These are phyloP conservation scores for Enoplosus armatus DNA, from an alignment of 2,797 vertebrate species.

Conservation along the genomic window DNA sequence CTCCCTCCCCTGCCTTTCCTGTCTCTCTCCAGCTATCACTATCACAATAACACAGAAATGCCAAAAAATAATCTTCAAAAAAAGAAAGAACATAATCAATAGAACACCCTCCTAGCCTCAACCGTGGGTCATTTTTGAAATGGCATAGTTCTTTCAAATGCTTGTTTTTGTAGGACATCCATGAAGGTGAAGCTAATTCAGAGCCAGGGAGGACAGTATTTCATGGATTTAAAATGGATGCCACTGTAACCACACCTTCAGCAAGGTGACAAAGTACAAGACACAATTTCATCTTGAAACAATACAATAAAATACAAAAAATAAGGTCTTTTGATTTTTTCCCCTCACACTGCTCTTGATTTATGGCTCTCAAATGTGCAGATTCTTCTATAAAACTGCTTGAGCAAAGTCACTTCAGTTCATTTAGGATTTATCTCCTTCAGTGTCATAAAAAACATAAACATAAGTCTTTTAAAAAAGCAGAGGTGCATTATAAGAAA, in stretches of 20 bases:
- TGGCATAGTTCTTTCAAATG: constrained; percentile 28
- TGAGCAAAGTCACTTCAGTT: constrained; percentile 66
- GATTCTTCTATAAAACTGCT: constrained; percentile 61
- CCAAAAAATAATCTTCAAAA: too few relatives aligned
- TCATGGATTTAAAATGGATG: constrained; percentile 30
- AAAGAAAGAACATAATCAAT: constrained; percentile 14
- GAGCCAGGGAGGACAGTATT: constrained; percentile 18
- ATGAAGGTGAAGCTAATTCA: constrained; percentile 39
- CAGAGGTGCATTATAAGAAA: constrained; percentile 55
- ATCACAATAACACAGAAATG: too few relatives aligned
- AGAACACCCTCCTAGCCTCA: neutral
- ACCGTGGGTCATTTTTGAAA: constrained; percentile 33
- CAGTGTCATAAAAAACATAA: too few relatives aligned
- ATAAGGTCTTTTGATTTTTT: constrained; percentile 31
- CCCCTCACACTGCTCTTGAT: constrained; percentile 49
- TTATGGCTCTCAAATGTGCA: constrained; percentile 51
- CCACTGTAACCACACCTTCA: constrained; percentile 7
- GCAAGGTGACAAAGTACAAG: constrained; percentile 24
- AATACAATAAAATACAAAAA: constrained; percentile 24
- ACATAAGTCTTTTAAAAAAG: constrained; percentile 67
- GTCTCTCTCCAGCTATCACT: too few relatives aligned
- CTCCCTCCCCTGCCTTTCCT: too few relatives aligned
- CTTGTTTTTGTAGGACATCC: constrained; percentile 22
- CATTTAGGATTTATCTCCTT: constrained; percentile 72
- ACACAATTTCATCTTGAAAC: constrained; percentile 44